These are phyloP conservation scores for Paramisgurnus dabryanus DNA, from an alignment of 2,113 vertebrate species.

Conservation along the genomic window DNA sequence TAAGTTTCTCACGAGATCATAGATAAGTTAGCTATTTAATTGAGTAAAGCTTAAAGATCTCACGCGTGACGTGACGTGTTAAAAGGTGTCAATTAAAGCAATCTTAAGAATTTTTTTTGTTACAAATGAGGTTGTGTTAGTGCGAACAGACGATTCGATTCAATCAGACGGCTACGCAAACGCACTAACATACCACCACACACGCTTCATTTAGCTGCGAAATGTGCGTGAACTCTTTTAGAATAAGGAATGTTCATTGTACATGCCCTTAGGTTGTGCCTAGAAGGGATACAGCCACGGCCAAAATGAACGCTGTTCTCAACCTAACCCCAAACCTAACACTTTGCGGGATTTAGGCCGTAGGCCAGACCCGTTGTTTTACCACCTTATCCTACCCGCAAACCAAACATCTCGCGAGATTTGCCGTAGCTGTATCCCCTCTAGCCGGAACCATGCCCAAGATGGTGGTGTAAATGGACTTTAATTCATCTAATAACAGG, in stretches of 20 bases:
- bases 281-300: too few relatives aligned
- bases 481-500: neutral
- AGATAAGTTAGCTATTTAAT: too few relatives aligned
- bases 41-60: too few relatives aligned
- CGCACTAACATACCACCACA: neutral
- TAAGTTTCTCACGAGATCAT: neutral
- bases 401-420: too few relatives aligned
- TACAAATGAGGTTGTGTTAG: neutral
- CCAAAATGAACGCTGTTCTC: too few relatives aligned
- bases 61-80: neutral
- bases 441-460: neutral
- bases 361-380: too few relatives aligned
- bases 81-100: neutral
- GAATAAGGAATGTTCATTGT: neutral
- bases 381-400: too few relatives aligned
- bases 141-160: neutral
- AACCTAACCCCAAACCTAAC: too few relatives aligned
- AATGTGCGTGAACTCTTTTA: conserved; percentile 1
- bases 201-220: neutral
- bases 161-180: neutral
- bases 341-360: too few relatives aligned
- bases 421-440: too few relatives aligned
- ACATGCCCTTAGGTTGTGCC: neutral
- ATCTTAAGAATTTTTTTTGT: neutral
- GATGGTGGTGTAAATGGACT: conserved; percentile 10